Conservation (phyloP, 2,113 vertebrate species). For the Callipepla squamata region DNA sequence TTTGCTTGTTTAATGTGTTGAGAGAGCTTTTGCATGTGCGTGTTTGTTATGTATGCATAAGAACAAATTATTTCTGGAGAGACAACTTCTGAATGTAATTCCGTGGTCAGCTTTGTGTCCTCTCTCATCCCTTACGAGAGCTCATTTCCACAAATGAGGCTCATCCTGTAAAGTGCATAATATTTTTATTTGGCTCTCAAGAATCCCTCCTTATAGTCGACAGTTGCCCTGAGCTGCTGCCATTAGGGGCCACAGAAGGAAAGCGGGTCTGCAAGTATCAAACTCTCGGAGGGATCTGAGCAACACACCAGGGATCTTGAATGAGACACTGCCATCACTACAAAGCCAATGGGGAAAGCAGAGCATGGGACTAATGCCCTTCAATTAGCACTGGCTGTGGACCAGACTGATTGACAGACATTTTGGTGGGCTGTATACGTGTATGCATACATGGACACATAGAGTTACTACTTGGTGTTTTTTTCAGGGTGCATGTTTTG, state of each 20-base stretch:
- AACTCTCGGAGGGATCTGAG: background rate
- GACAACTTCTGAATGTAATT: background rate
- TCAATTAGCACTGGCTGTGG: background rate
- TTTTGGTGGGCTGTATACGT: background rate
- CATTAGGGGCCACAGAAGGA: background rate
- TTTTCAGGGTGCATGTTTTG: background rate
- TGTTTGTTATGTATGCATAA: background rate
- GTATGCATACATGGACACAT: rapidly evolving
- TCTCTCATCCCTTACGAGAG: background rate
- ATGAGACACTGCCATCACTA: background rate
- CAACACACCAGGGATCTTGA: background rate
- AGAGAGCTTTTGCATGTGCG: background rate
- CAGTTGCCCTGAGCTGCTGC: background rate
- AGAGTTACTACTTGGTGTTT: background rate
- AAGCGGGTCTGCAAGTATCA: background rate
- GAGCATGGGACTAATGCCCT: background rate
- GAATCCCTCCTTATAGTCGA: background rate
- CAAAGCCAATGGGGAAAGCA: background rate
- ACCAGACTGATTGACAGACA: background rate
- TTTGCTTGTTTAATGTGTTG: background rate
- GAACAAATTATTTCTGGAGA: background rate
- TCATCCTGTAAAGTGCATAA: background rate
- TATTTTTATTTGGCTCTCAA: background rate
- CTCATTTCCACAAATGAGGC: background rate
- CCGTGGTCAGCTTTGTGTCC: background rate